Evolutionary conservation across 2,797 vertebrate species (phyloP).

Genomic region (Artibeus jamaicensis): DNA sequence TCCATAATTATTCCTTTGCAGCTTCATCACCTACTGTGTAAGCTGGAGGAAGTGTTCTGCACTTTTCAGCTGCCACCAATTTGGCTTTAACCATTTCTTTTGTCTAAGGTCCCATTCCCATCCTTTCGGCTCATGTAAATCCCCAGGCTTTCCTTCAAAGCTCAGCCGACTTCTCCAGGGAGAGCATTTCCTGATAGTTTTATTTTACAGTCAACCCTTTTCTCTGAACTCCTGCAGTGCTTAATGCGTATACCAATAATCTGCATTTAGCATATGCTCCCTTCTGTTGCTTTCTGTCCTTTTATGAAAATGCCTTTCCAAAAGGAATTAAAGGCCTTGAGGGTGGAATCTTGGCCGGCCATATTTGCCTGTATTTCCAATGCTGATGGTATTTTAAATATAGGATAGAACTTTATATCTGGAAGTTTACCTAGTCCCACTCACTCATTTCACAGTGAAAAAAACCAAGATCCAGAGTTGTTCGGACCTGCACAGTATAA

Average conservation of each 20-base stretch:
- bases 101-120: background rate
- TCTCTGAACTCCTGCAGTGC: background rate
- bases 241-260: background rate
- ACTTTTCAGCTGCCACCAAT: background rate
- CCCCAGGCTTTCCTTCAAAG: background rate
- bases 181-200: background rate
- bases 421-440: background rate
- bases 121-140: background rate
- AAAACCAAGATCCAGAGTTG: background rate
- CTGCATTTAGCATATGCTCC: background rate
- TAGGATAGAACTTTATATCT: background rate
- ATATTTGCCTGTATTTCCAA: background rate
- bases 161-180: background rate
- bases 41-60: background rate
- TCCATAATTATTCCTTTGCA: background rate
- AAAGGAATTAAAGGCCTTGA: background rate
- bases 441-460: background rate
- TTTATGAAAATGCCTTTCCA: constrained; percentile 1
- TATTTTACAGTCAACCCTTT: background rate
- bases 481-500: background rate
- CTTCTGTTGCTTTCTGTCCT: background rate
- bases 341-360: background rate
- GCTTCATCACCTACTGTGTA: background rate
- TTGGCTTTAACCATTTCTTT: background rate
- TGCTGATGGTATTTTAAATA: background rate